phyloP scores from a whole-genome alignment of 2,113 vertebrate genomes.

The Vulpes lagopus region DNA sequence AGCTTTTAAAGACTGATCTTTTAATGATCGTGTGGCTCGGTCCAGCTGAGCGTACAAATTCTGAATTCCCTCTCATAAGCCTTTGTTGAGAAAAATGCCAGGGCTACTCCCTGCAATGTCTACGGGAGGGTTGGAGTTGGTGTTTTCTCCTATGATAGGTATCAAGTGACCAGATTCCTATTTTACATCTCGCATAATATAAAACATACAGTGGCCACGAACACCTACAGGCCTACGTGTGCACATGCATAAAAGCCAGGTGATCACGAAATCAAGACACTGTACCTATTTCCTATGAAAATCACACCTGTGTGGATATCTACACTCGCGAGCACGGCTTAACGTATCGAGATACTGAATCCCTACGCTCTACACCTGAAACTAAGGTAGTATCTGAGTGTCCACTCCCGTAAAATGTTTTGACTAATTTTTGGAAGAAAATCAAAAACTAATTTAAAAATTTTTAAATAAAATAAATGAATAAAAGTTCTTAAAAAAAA shows the following conservation, averaged over 20 bases:
- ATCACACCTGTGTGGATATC: neutral
- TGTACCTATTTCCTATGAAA: neutral
- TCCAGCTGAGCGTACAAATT: conserved; percentile 62
- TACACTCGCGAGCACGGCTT: neutral
- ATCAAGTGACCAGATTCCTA: neutral
- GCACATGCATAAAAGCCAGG: neutral
- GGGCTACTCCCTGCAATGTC: conserved; percentile 24
- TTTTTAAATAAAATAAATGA: no score
- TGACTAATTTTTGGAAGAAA: no score
- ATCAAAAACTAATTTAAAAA: no score
- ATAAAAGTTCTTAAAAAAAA: no score
- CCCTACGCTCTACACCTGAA: neutral
- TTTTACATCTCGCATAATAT: neutral
- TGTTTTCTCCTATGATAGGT: neutral
- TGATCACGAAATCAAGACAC: conserved; percentile 9
- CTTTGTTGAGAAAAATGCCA: conserved; percentile 58
- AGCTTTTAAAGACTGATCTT: conserved; percentile 53
- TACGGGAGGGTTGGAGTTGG: neutral
- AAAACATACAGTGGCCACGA: neutral
- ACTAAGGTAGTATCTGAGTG: neutral
- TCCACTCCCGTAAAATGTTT: neutral
- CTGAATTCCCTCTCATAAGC: neutral
- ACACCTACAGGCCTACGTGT: neutral
- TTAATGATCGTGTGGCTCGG: conserved; percentile 11
- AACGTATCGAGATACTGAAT: neutral